Evolutionary conservation across 2,797 vertebrate species (phyloP).

Genomic region (Salarias fasciatus): DNA sequence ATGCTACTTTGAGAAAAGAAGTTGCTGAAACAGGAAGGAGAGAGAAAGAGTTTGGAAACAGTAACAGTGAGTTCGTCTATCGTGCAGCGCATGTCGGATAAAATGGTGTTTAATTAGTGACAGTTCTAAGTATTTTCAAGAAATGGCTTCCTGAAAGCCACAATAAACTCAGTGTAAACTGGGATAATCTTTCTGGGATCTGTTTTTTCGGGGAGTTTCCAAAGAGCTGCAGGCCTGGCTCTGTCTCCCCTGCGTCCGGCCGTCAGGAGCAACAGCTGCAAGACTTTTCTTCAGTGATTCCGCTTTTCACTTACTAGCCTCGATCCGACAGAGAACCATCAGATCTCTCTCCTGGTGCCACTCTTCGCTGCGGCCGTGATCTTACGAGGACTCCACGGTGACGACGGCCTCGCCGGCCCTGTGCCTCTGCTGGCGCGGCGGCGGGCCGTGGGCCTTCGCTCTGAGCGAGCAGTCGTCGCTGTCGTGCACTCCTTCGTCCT

Average conservation of each 20-base stretch:
- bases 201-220: slow-evolving; percentile 13
- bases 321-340: slow-evolving; percentile 23
- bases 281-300: slow-evolving; percentile 63
- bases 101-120: neutral
- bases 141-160: too few relatives aligned
- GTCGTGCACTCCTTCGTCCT: slow-evolving; percentile 63
- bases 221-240: neutral
- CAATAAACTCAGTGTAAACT: slow-evolving; percentile 15
- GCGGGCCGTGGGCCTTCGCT: slow-evolving; percentile 22
- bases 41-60: neutral
- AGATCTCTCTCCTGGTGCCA: slow-evolving; percentile 17
- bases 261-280: slow-evolving; percentile 23
- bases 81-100: slow-evolving; percentile 12
- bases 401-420: slow-evolving; percentile 62
- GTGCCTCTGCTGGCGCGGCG: slow-evolving; percentile 16
- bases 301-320: slow-evolving; percentile 51
- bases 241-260: slow-evolving; percentile 1
- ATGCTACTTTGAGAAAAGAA: slow-evolving; percentile 12
- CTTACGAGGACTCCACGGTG: slow-evolving; percentile 71
- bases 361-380: slow-evolving; percentile 5
- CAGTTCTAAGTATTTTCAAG: too few relatives aligned
- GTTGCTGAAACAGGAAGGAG: neutral
- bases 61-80: neutral
- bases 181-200: neutral
- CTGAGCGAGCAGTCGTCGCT: slow-evolving; percentile 64